Percentiles rank a stretch among this genome's conserved stretches.
Evolutionary conservation across 2,888 invertebrate genomes (phyloP).

Genomic region (Erpobdella octoculata): DNA sequence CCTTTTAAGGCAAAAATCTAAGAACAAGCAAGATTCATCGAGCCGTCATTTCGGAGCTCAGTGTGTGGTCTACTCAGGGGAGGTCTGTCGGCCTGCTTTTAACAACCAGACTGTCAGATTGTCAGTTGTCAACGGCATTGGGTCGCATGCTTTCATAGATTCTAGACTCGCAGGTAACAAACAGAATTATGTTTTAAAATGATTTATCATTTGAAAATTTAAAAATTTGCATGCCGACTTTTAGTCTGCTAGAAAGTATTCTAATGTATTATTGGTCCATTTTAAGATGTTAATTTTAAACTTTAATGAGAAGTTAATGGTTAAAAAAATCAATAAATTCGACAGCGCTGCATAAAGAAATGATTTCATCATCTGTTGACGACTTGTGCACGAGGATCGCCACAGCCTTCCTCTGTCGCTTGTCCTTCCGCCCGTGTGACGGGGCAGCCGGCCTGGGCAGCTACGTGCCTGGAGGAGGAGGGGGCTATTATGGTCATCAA

Average conservation of each 20-base stretch:
- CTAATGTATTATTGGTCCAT: no score
- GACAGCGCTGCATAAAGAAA: background rate
- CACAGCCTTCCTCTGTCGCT: conserved; percentile 1
- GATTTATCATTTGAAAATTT: background rate
- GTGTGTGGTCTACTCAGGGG: conserved; percentile 15
- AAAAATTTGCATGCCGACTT: no score
- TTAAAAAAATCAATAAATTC: background rate
- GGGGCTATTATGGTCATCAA: background rate
- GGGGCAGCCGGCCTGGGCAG: background rate
- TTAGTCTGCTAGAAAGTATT: no score
- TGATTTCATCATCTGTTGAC: conserved; percentile 8
- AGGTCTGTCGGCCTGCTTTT: conserved; percentile 4
- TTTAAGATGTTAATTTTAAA: no score
- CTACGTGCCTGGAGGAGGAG: background rate
- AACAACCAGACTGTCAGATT: background rate
- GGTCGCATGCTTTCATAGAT: background rate
- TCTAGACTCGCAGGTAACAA: background rate
- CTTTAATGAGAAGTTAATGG: background rate
- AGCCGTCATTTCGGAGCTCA: background rate
- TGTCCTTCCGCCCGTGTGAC: conserved; percentile 6
- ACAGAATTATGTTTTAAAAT: background rate
- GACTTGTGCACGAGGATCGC: conserved; percentile 9
- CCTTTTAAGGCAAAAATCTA: background rate
- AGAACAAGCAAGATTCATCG: background rate
- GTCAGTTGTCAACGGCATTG: background rate